Evolutionary conservation across 2,113 vertebrate genomes (phyloP).

Genomic region (Epinephelus cyanopodus): DNA sequence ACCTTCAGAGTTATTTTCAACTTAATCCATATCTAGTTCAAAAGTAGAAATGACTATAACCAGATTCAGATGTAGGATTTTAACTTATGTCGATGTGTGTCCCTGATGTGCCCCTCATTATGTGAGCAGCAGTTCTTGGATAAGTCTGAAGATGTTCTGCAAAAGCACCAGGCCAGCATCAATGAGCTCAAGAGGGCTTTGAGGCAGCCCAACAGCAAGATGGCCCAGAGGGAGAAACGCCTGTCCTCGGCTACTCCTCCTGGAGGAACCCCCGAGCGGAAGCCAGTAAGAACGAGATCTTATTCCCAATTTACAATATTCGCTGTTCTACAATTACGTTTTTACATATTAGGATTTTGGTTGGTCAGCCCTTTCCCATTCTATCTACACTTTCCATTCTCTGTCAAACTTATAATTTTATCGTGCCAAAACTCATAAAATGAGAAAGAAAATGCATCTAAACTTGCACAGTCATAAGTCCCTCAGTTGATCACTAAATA

Average conservation of each 20-base stretch:
- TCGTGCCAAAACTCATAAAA: slow-evolving; percentile 6
- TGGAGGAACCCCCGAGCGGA: slow-evolving; percentile 92
- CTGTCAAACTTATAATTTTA: background rate
- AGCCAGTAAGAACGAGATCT: slow-evolving; percentile 77
- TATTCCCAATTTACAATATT: background rate
- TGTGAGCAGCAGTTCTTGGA: slow-evolving; percentile 91
- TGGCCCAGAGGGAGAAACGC: slow-evolving; percentile 92
- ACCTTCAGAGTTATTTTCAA: background rate
- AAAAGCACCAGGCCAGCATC: slow-evolving; percentile 99
- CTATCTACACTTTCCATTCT: background rate
- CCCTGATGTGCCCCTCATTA: slow-evolving; percentile 27
- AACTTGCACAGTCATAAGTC: background rate
- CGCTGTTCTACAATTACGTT: background rate
- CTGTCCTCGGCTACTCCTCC: slow-evolving; percentile 89
- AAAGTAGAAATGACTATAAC: background rate
- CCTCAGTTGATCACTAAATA: background rate
- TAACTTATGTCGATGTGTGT: background rate
- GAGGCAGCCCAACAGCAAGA: slow-evolving; percentile 98
- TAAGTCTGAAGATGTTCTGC: slow-evolving; percentile 96
- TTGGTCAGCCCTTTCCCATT: background rate
- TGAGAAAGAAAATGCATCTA: background rate
- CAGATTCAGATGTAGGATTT: background rate
- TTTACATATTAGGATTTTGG: background rate
- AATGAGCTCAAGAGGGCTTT: slow-evolving; percentile 98
- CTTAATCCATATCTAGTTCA: background rate